These are phyloP conservation scores for Oxyteleia sp. DNA, from an alignment of 2,888 invertebrate genomes.

Conservation along the genomic window DNA sequence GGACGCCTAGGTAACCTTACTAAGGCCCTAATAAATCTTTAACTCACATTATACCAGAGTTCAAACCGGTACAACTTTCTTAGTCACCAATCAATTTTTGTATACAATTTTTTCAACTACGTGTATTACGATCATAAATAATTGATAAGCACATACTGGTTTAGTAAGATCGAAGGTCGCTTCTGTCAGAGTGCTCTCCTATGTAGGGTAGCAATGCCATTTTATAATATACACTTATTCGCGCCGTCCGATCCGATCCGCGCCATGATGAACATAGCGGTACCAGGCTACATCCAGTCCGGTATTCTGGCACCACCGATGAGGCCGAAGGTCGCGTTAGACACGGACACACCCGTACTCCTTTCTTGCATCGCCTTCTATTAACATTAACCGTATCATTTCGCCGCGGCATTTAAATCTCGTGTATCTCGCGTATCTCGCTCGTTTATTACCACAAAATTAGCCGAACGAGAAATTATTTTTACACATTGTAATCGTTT, in stretches of 20 bases:
- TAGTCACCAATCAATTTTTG: neutral
- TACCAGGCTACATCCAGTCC: constrained; percentile 81
- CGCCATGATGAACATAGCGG: constrained; percentile 79
- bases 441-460: constrained; percentile 54
- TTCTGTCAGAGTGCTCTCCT: constrained; percentile 65
- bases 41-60: too few species aligned
- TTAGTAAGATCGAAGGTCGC: constrained; percentile 44
- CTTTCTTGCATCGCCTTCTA: constrained; percentile 73
- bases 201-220: constrained; percentile 86
- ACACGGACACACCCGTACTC: constrained; percentile 84
- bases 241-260: constrained; percentile 57
- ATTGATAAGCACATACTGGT: constrained; percentile 31
- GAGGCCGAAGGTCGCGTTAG: constrained; percentile 85
- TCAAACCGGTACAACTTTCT: too few species aligned
- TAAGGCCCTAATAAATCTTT: too few species aligned
- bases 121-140: constrained; percentile 29
- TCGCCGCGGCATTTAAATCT: constrained; percentile 49
- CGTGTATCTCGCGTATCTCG: constrained; percentile 12
- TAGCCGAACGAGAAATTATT: constrained; percentile 27
- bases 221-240: constrained; percentile 76
- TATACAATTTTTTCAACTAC: neutral
- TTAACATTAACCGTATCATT: constrained; percentile 73
- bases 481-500: constrained; percentile 8
- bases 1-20: too few species aligned
- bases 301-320: constrained; percentile 77